Base-by-base conservation (phyloP, 2,113 vertebrate species). In the Epinephelus cyanopodus region DNA sequence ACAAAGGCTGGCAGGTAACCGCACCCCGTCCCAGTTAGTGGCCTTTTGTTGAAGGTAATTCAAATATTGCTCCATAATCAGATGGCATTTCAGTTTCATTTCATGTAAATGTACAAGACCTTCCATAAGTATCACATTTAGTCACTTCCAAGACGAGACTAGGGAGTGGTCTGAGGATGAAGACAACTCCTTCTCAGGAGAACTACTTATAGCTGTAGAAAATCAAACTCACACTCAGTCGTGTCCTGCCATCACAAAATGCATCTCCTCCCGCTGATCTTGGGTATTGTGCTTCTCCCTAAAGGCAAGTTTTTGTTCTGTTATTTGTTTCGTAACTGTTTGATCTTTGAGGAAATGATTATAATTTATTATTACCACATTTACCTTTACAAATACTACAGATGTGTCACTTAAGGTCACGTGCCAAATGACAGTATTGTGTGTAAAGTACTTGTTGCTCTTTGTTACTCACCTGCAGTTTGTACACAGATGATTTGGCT, bases 241-340 rank as follows among this genome's bases (percentile, higher is more conserved):
- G 1, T 33, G 3, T 27, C 17, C 19, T 0, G 3, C 4, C 9
- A n/a, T 74, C 53, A 19, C 77, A 89, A 68, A 52, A 93, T 93
- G 93, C 13, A 72, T 75, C 69, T 91, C 50, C n/a, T 84, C 0
- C 9, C 17, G 1, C 58, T 91, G 5, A 42, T 93, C 68, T 37
- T 86, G 33, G 83, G 85, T 66, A 76, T 80, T 48, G 64, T 68
- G 58, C 81, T 92, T 29, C 79, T 93, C 14, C 71, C 70, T 13
- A n/a, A 81, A 88, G 93, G 93, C 18, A 91, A 77, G 82, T 75
- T 58, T 53, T 62, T 4, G 1, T 76, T 72, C 10, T 65, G 1
- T 79, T 9, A 6, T 33, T 3, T 42, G 10, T 21, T 58, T 19
- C 15, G 15, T 3, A 2, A 3, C 6, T 66, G 1, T 29, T 13